phyloP scores from a whole-genome alignment of 2,113 vertebrate species.

The Steatornis caripensis region DNA sequence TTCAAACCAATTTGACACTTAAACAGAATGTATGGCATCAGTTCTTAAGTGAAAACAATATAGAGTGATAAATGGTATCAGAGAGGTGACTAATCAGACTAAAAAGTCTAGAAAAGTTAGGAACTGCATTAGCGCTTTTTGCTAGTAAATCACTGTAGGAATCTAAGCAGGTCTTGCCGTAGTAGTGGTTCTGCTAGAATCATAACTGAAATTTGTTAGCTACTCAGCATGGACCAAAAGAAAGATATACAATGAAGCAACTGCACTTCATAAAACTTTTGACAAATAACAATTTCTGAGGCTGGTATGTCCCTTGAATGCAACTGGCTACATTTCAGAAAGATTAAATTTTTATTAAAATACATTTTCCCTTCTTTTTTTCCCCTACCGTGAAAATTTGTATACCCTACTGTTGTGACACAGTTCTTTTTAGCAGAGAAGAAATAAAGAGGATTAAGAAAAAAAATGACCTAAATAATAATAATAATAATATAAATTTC shows the following conservation, averaged over 20 bases:
- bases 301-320: neutral
- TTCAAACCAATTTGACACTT: constrained; percentile 21
- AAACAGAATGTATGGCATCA: neutral
- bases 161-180: neutral
- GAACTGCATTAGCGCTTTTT: neutral
- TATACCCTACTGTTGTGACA: neutral
- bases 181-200: neutral
- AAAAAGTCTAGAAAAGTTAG: neutral
- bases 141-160: neutral
- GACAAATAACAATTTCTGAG: neutral
- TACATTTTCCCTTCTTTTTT: neutral
- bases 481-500: neutral
- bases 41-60: constrained; percentile 17
- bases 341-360: neutral
- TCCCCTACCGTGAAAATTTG: neutral
- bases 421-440: neutral
- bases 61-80: neutral
- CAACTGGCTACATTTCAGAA: neutral
- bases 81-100: constrained; percentile 11
- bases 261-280: neutral
- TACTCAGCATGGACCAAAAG: neutral
- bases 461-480: neutral
- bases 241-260: neutral
- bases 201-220: neutral
- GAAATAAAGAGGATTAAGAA: neutral